Conservation (phyloP, 1,140 invertebrate species). For the Venturia canescens region DNA sequence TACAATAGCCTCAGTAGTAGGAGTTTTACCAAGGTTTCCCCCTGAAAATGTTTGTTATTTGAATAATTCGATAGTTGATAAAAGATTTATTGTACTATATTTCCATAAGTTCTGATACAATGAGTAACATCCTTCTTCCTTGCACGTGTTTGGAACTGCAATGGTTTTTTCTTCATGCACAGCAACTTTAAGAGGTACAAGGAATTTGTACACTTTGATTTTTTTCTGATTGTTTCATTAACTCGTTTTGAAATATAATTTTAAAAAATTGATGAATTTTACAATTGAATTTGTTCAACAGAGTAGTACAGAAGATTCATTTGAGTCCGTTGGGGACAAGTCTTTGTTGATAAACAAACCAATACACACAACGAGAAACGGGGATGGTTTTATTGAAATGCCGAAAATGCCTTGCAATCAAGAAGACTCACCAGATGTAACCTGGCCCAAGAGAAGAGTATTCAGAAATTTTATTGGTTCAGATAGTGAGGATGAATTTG, state of each 20-base stretch:
- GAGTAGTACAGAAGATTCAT: constrained; percentile 13
- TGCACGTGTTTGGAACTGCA: too few species aligned
- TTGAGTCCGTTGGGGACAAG: not conserved
- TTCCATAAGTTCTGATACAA: too few species aligned
- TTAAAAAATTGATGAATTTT: not conserved
- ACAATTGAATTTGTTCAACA: not conserved
- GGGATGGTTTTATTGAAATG: not conserved
- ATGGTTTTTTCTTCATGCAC: too few species aligned
- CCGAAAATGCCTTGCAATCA: not conserved
- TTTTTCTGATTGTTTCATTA: not conserved
- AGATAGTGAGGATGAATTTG: constrained; percentile 21
- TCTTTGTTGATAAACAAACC: not conserved
- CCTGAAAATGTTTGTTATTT: too few species aligned
- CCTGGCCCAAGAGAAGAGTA: constrained; percentile 2
- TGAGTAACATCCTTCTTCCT: too few species aligned
- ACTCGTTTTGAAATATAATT: not conserved
- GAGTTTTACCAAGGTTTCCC: too few species aligned
- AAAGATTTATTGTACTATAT: too few species aligned
- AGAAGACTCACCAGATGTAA: not conserved
- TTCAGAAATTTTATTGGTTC: constrained; percentile 25
- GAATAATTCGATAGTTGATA: too few species aligned
- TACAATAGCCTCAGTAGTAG: too few species aligned
- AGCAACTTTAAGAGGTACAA: too few species aligned
- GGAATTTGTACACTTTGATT: not conserved
- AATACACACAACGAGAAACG: not conserved